Conservation (phyloP, 30 jellyfish, hydroid and myxozoan genomes). For the Aurelia coerulea region DNA sequence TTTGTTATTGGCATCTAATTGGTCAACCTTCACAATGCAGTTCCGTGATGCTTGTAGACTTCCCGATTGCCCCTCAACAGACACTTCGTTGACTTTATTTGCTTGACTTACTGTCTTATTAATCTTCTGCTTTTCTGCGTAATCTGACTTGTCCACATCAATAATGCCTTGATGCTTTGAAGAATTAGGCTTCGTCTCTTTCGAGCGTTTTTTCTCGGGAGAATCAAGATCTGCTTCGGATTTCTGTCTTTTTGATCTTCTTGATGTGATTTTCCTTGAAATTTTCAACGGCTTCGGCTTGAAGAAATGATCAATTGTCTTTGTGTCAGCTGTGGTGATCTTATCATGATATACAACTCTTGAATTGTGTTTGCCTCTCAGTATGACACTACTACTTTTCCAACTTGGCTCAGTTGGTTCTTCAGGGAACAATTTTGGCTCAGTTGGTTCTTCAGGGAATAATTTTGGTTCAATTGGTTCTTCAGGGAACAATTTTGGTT, state of each 20-base stretch:
- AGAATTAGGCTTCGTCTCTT: neutral
- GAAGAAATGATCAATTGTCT: constrained; percentile 21
- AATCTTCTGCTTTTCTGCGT: neutral
- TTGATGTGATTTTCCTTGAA: neutral
- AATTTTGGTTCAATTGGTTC: no score
- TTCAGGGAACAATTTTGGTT: neutral
- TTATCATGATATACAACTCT: constrained; percentile 20
- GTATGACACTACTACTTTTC: constrained; percentile 2
- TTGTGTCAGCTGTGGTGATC: neutral
- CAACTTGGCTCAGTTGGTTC: constrained; percentile 12
- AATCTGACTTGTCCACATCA: neutral
- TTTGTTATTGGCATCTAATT: no score
- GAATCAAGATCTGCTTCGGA: neutral
- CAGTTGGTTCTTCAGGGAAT: no score
- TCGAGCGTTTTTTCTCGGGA: constrained; percentile 2
- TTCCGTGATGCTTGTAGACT: no score
- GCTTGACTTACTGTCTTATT: neutral
- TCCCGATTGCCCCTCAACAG: no score
- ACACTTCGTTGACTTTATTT: no score
- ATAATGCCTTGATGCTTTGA: neutral
- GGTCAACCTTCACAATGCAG: no score
- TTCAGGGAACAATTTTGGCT: no score
- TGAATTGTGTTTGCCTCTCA: neutral
- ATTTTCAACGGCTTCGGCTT: neutral
- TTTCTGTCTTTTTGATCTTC: constrained; percentile 31